These are phyloP conservation scores for Malthinus flaveolus DNA, from an alignment of 2,888 invertebrate species.

Conservation along the genomic window DNA sequence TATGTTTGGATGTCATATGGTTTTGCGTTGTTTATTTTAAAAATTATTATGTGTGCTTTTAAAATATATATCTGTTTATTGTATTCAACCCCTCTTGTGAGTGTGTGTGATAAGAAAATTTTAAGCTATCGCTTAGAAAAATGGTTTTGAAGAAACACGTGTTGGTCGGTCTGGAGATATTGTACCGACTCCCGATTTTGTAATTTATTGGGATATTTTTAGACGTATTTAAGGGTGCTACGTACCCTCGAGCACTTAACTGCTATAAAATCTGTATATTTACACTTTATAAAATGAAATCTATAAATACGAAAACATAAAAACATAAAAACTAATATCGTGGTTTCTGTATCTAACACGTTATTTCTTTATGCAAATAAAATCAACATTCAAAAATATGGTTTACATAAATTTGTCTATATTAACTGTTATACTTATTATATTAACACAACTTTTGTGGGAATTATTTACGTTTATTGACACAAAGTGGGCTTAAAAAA, in stretches of 20 bases:
- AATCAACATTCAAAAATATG: slow-evolving; percentile 40
- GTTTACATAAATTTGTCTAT: slow-evolving; percentile 37
- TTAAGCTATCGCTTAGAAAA: slow-evolving; percentile 41
- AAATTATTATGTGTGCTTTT: slow-evolving; percentile 38
- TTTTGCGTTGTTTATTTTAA: slow-evolving; percentile 34
- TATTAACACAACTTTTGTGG: slow-evolving; percentile 30
- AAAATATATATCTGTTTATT: slow-evolving; percentile 41
- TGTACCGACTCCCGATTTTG: slow-evolving; percentile 26
- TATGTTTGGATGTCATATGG: slow-evolving; percentile 35
- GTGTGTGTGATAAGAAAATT: slow-evolving; percentile 47
- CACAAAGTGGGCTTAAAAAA: too few relatives aligned
- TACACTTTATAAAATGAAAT: slow-evolving; percentile 25
- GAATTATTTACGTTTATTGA: slow-evolving; percentile 19
- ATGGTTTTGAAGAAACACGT: slow-evolving; percentile 33
- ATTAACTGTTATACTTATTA: slow-evolving; percentile 31
- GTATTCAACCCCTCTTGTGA: slow-evolving; percentile 47
- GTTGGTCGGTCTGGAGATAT: slow-evolving; percentile 29
- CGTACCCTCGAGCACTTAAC: slow-evolving; percentile 17
- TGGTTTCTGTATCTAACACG: slow-evolving; percentile 38
- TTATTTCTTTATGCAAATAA: slow-evolving; percentile 37
- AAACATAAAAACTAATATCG: slow-evolving; percentile 31
- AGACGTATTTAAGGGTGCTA: slow-evolving; percentile 27
- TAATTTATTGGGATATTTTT: slow-evolving; percentile 29
- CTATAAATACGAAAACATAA: slow-evolving; percentile 26
- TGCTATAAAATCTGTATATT: slow-evolving; percentile 17